Evolutionary conservation across 2,113 vertebrate genomes (phyloP), one percentile per base, ranked within the genome.

Genomic region (Ptychochromis oligacanthus): DNA sequence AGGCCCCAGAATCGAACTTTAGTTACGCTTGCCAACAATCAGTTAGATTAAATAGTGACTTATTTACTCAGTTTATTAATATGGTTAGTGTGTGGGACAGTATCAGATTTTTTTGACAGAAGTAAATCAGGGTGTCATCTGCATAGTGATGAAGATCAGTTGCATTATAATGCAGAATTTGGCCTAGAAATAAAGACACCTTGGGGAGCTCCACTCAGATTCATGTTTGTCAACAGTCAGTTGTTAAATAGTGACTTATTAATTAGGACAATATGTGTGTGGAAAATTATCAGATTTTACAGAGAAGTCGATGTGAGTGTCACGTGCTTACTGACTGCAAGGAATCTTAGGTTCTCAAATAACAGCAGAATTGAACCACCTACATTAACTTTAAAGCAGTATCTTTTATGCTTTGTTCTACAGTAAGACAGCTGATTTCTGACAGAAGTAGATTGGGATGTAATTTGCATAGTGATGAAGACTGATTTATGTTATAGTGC

Each of bases 401-500:
- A 46, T 15, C 3, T 0, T n/a, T 1, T 46, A 14, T 46, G 40
- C 5, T 46, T 67, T 26, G 22, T 46, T 67, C 26, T 26, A 46
- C n/a, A 24, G 9, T 20, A 7, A n/a, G 8, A 36, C 7, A 36
- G 36, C 36, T 4, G 20, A 54, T 54, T 54, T 54, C 3, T 54
- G 7, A 52, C 17, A 52, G 3, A 49, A 2, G 14, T 49, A 49
- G 17, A 49, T 49, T 17, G 2, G 36, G 36, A 7, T 14, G 49
- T 20, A 0, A 43, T 67, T 26, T 1, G 8, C 38, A 46, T 26
- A 26, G 38, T 0, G 10, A 2, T 70, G 12, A 14, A 46, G 13
- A 13, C 9, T 10, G 38, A 40, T 40, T 40, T 43, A 10, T 46
- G 26, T 26, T 1, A 11, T 1, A 4, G 14, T 46, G 24, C 13